Percentiles rank a stretch among this genome's conserved stretches.
phyloP scores from a whole-genome alignment of 2,113 vertebrate species.

The Pipra filicauda region DNA sequence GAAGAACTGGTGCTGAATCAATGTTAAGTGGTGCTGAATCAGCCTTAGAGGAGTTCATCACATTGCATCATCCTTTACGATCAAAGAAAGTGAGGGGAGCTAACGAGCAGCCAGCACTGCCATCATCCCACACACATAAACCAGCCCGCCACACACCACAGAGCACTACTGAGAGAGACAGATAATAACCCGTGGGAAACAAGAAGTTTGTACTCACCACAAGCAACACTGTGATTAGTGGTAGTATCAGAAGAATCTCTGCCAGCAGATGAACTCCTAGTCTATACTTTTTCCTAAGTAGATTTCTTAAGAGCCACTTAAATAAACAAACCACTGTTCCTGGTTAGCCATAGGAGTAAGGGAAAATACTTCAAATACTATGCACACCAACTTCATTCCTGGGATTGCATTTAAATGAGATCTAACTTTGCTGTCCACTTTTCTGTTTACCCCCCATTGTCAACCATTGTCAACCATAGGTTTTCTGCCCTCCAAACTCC shows the following conservation, averaged over 20 bases:
- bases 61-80: conserved; percentile 3
- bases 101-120: background rate
- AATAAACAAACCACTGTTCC: background rate
- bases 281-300: background rate
- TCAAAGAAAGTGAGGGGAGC: conserved; percentile 33
- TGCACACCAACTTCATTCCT: background rate
- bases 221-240: conserved; percentile 44
- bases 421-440: background rate
- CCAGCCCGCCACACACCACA: background rate
- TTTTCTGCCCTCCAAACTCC: background rate
- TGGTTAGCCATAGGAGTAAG: background rate
- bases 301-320: background rate
- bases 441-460: background rate
- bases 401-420: background rate
- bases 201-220: conserved; percentile 22
- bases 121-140: background rate
- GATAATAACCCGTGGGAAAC: conserved; percentile 41
- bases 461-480: background rate
- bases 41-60: background rate
- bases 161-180: background rate
- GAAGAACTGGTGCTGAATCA: background rate
- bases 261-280: background rate
- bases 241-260: conserved; percentile 3
- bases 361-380: conserved; percentile 18
- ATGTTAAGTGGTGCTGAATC: conserved; percentile 12